phyloP scores from a whole-genome alignment of 2,113 vertebrate species.

The Lonchura striata region DNA sequence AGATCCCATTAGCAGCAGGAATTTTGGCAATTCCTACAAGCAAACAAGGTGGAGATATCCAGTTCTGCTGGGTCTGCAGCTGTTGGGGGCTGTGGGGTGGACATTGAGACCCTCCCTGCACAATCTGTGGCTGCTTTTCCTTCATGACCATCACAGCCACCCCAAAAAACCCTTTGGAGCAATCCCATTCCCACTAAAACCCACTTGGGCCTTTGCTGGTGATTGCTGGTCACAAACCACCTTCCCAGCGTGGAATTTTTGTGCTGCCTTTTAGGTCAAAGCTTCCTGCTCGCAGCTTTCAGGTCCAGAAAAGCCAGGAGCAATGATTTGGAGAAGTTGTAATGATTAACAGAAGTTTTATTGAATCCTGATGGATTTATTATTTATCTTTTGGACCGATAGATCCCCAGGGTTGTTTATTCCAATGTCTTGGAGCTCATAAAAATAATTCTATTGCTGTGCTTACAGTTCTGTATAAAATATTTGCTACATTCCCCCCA shows the following conservation, averaged over 20 bases:
- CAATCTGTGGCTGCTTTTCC: not conserved
- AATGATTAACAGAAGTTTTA: conserved; percentile 32
- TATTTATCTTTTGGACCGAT: not conserved
- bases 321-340: not conserved
- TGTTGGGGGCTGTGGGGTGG: rapidly evolving
- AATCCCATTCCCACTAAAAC: not conserved
- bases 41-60: not conserved
- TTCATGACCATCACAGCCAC: rapidly evolving
- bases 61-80: not conserved
- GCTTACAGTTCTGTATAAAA: not conserved
- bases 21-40: not conserved
- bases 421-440: not conserved
- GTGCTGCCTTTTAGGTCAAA: not conserved
- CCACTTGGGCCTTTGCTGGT: not conserved
- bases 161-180: not conserved
- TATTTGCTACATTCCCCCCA: not conserved
- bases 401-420: conserved; percentile 8
- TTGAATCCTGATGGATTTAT: conserved; percentile 19
- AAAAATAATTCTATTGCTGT: not conserved
- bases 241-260: rapidly evolving
- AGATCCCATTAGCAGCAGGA: not conserved
- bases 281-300: not conserved
- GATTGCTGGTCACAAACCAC: not conserved
- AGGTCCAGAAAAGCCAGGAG: not conserved
- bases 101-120: not conserved